A percentile compares a stretch with the other conserved stretches of the same genome.
Evolutionary conservation across 2,113 vertebrate species (phyloP).

Genomic region (Antigone vipio): DNA sequence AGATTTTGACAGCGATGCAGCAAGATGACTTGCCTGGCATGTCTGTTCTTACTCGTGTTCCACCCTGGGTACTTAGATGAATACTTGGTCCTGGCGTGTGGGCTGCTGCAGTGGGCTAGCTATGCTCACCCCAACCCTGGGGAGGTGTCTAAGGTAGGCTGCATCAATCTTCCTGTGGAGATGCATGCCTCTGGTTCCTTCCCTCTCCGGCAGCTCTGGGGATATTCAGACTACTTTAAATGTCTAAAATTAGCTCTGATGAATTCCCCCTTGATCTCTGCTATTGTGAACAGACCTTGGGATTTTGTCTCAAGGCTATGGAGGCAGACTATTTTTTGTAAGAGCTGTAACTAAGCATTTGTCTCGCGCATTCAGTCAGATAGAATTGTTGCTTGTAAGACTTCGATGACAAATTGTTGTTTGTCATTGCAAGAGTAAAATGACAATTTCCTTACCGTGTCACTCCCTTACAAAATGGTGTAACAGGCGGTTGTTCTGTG

Average conservation of each 20-base stretch:
- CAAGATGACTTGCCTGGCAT: not conserved
- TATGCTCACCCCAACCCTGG: not conserved
- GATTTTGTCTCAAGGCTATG: not conserved
- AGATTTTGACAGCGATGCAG: not conserved
- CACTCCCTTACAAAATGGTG: not conserved
- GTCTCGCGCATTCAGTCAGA: accelerated
- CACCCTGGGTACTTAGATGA: not conserved
- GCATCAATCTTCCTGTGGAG: not conserved
- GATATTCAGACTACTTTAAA: not conserved
- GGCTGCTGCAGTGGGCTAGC: not conserved
- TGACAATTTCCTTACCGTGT: accelerated
- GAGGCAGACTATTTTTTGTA: not conserved
- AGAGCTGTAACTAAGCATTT: not conserved
- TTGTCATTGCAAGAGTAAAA: not conserved
- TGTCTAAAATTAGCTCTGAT: not conserved
- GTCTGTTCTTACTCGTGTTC: not conserved
- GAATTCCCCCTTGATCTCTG: not conserved
- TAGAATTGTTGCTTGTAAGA: not conserved
- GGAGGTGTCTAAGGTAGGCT: not conserved
- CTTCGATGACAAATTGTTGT: not conserved
- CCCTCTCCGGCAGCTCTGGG: not conserved
- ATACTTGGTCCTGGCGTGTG: not conserved
- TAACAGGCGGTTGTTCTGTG: not conserved
- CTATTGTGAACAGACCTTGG: not conserved
- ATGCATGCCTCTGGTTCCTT: not conserved